Evolutionary conservation across 2,888 invertebrate species (phyloP), one percentile per base, ranked within the genome.

Genomic region (Leucoma salicis): DNA sequence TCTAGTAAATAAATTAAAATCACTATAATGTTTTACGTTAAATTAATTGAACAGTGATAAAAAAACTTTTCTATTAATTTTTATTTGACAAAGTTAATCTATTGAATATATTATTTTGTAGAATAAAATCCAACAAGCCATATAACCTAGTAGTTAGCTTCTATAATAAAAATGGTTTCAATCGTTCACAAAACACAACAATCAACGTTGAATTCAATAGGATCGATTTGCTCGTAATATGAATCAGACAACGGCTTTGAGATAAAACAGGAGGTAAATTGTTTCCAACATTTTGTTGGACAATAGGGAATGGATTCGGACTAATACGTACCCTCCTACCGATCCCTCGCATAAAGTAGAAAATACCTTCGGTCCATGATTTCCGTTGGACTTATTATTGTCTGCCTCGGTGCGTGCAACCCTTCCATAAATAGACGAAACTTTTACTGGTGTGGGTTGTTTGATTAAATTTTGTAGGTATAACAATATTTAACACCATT

Each of bases 241-340:
- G 47, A 65, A 62, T 58, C 63, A 64, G 68, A 71, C 70, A 70
- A 67, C 64, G 62, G 70, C 66, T 72, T 70, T 74, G 68, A n/a
- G n/a, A 77, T 82, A 77, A 82, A 82, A 78, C 68, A 63, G 67
- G 62, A 70, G 74, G 72, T 79, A 72, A 77, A 85, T 83, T 83
- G 82, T 79, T 82, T 70, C 72, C 72, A 78, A 78, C 79, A 78
- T 77, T 78, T 70, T 60, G 66, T 72, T 74, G 79, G 81, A 83
- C 82, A 75, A 78, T 70, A 67, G 61, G 56, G 74, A 84, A 85
- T 83, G 80, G 81, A 84, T 82, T 82, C 76, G 69, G 79, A 83
- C 82, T 82, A 80, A 83, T 77, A 63, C 60, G 63, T 71, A 74
- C 78, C 82, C 79, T 75, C 70, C 70, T 69, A 47, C 14, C 54